Evolutionary conservation across 2,888 invertebrate genomes (phyloP), one percentile per base, ranked within the genome.

Genomic region (Lottia gigantea): DNA sequence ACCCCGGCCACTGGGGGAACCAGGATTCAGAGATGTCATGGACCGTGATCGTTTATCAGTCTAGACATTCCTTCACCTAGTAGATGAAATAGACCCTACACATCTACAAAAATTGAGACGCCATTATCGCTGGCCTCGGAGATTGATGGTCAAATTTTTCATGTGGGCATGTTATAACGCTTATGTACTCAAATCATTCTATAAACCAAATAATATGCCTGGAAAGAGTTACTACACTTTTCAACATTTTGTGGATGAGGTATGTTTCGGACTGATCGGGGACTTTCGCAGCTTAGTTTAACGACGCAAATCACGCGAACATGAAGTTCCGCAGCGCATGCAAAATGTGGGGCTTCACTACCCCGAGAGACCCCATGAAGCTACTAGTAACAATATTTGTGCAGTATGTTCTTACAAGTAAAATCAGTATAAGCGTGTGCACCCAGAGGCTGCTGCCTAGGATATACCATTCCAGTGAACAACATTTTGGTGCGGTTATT

Each of bases 401-500:
- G 31, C 2, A 40, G 68, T 68, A 8, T 69, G 68, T 45, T n/a
- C 31, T 15, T 64, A 68, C 2, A 63, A 68, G 16, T 49, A 49
- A 7, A 49, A 49, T 49, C 16, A 19, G 16, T 49, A 49, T 19
- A 66, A 16, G 23, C 8, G 63, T 8, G 63, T 16, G 7, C 7
- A 63, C 25, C n/a, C n/a, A 26, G 26, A 23, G 23, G 15, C 7
- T n/a, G 25, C 63, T 12, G 25, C 3, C 16, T 16, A 63, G 63
- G 46, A 46, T 46, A 46, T n/a, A n/a, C 66, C 66, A 40, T 66
- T 23, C 66, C 45, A 66, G 46, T n/a, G 40, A 40, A 55, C 67
- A 47, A 63, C 67, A 40, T 62, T 71, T 40, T 46, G 71, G 49
- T 67, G 71, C 26, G 47, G 31, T 46, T 40, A 71, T 26, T 71